phyloP scores from a whole-genome alignment of 2,797 vertebrate species.

The Coregonus sp. region DNA sequence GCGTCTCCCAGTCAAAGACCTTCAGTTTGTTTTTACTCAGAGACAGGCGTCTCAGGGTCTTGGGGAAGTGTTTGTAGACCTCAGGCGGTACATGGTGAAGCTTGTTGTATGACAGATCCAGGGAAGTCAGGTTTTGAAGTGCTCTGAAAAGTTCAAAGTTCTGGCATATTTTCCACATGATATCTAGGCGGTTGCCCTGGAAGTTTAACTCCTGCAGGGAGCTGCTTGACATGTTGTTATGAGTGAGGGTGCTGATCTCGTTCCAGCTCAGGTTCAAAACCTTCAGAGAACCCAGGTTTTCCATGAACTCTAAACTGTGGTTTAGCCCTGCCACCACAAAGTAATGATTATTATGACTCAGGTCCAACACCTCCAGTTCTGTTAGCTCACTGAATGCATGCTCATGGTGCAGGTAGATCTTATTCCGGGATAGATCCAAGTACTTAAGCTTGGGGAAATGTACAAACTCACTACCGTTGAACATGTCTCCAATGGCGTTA shows the following conservation, averaged over 20 bases:
- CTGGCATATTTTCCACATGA: constrained; percentile 47
- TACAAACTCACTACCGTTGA: constrained; percentile 55
- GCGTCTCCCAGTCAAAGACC: constrained; percentile 55
- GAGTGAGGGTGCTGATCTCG: constrained; percentile 62
- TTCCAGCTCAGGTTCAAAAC: constrained; percentile 66
- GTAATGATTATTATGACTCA: constrained; percentile 66
- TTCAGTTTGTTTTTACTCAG: constrained; percentile 47
- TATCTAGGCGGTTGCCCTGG: constrained; percentile 63
- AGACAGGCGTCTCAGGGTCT: constrained; percentile 46
- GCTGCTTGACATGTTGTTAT: constrained; percentile 36
- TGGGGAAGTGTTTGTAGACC: constrained; percentile 49
- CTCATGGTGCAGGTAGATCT: constrained; percentile 55
- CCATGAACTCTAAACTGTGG: constrained; percentile 53
- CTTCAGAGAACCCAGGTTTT: constrained; percentile 58
- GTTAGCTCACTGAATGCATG: constrained; percentile 53
- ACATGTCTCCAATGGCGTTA: constrained; percentile 52
- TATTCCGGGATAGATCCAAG: constrained; percentile 60
- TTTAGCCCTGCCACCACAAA: constrained; percentile 60
- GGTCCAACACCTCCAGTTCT: constrained; percentile 53
- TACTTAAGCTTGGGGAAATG: constrained; percentile 53
- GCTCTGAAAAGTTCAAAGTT: constrained; percentile 46
- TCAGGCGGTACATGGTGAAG: constrained; percentile 41
- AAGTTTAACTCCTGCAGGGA: constrained; percentile 62
- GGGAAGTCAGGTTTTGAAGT: constrained; percentile 44
- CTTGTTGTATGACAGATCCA: constrained; percentile 62